Conservation (phyloP, 2,888 invertebrate species). For the Pachymerium ferrugineum region DNA sequence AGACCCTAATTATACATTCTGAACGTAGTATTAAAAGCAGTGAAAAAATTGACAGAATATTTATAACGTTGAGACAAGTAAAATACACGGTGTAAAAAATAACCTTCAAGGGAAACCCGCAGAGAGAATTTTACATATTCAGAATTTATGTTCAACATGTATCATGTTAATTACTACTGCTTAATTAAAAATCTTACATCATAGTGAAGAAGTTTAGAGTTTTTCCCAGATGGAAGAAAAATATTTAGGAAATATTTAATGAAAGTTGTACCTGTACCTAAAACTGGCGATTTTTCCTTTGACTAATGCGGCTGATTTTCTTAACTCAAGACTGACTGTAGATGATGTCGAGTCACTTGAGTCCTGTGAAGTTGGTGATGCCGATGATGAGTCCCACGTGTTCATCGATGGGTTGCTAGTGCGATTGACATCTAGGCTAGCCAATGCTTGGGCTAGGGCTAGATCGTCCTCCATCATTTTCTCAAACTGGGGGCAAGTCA, state of each 20-base stretch:
- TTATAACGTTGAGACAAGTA: too few species aligned
- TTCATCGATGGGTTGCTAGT: neutral
- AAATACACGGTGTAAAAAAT: neutral
- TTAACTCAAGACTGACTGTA: neutral
- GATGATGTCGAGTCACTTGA: neutral
- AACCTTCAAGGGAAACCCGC: neutral
- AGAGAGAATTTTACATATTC: neutral
- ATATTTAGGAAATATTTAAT: too few species aligned
- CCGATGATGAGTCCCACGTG: neutral
- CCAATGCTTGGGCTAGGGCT: constrained; percentile 65
- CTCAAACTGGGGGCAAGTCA: neutral
- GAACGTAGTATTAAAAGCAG: too few species aligned
- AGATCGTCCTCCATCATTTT: constrained; percentile 68
- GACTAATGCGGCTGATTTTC: neutral
- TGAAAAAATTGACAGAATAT: too few species aligned
- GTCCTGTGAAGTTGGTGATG: neutral
- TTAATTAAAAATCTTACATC: neutral
- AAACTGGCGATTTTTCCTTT: constrained; percentile 27
- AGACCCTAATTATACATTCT: too few species aligned
- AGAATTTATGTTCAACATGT: neutral
- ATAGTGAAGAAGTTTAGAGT: neutral
- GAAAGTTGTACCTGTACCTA: constrained; percentile 1
- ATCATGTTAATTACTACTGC: neutral
- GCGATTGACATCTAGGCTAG: constrained; percentile 51
- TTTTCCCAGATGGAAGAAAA: too few species aligned